These are phyloP conservation scores for Megalurothrips usitatus DNA, from an alignment of 2,888 invertebrate species.

Conservation along the genomic window DNA sequence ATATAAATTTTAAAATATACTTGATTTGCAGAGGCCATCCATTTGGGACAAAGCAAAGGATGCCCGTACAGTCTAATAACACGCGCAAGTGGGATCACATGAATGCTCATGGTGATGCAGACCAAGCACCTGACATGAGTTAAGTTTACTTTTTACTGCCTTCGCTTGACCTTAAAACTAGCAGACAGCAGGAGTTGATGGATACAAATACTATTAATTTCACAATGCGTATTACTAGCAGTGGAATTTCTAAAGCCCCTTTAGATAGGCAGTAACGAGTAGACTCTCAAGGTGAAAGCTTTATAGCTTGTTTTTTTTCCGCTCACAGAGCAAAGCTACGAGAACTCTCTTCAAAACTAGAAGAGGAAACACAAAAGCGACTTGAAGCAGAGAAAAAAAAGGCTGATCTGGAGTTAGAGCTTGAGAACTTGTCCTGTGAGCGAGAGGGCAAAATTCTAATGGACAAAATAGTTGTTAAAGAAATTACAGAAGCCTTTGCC, in stretches of 20 bases:
- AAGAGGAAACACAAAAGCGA: background rate
- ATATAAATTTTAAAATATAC: background rate
- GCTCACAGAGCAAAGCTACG: constrained; percentile 15
- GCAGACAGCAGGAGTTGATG: no score
- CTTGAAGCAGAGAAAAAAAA: constrained; percentile 6
- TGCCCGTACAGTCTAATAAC: background rate
- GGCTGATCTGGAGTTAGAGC: background rate
- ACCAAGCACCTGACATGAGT: background rate
- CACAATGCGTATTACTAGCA: no score
- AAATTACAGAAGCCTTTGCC: constrained; percentile 1
- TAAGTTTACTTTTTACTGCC: background rate
- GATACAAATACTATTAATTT: no score
- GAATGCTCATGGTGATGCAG: background rate
- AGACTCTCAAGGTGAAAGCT: background rate
- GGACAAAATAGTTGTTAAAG: constrained; percentile 2
- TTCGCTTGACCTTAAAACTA: no score
- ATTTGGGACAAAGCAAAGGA: background rate
- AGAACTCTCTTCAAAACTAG: constrained; percentile 6
- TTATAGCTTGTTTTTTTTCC: background rate
- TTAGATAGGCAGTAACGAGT: no score
- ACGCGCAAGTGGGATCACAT: background rate
- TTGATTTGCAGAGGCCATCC: background rate
- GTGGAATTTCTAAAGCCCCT: no score
- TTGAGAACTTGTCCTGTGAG: background rate
- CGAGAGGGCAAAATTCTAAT: background rate